Evolutionary conservation across 53 echinoderm and acorn worm genomes (phyloP).

Genomic region (Pentamera pediparva): DNA sequence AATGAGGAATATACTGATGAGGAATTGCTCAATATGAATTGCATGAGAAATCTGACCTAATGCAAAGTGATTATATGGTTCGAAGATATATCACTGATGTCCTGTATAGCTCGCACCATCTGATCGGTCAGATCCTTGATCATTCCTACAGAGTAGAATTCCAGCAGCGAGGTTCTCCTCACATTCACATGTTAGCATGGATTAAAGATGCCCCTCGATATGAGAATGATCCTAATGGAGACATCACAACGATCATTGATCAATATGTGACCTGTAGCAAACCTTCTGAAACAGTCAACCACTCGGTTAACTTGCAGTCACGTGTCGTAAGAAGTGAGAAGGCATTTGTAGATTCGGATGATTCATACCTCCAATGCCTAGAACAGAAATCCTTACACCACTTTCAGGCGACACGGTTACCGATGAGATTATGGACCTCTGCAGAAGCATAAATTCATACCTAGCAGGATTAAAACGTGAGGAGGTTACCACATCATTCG

Average conservation of each 20-base stretch:
- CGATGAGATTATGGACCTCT: no score
- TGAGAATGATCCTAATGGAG: not conserved
- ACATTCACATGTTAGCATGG: constrained; percentile 38
- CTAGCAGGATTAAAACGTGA: not conserved
- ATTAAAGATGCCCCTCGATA: constrained; percentile 26
- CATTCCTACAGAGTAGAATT: constrained; percentile 30
- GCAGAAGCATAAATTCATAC: not conserved
- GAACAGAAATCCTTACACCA: no score
- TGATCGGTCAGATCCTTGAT: constrained; percentile 26
- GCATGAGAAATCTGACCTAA: constrained; percentile 3
- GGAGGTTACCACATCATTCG: not conserved
- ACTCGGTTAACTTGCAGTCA: constrained; percentile 21
- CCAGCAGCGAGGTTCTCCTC: constrained; percentile 41
- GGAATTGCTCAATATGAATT: constrained; percentile 15
- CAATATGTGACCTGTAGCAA: constrained; percentile 16
- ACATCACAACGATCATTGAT: constrained; percentile 25
- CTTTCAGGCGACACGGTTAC: no score
- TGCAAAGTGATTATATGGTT: constrained; percentile 32
- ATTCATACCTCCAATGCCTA: no score
- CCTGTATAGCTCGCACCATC: constrained; percentile 17
- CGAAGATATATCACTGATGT: constrained; percentile 24
- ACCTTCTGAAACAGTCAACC: not conserved
- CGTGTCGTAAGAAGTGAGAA: no score
- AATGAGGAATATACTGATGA: constrained; percentile 26
- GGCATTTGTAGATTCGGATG: no score